Base-by-base conservation (phyloP, 2,888 invertebrate species). In the Anagyrus pseudococci region DNA sequence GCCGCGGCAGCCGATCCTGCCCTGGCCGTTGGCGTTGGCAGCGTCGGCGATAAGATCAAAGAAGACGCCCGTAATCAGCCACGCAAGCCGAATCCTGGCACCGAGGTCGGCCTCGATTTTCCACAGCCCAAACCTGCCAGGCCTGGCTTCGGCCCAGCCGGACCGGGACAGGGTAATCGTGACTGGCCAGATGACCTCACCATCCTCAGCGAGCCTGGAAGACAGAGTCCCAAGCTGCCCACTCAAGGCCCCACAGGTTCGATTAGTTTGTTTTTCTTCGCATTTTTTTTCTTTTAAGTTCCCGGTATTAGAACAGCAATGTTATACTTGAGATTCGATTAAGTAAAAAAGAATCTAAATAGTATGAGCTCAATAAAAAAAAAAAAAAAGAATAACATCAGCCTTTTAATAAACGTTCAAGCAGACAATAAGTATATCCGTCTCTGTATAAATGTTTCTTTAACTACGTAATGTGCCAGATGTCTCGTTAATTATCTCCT, bases 161-260 rank as follows among this genome's bases (percentile, higher is more conserved):
- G 55, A 10, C 69, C 59, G 44, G 72, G 70, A 4, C 72, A 74
- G 49, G 74, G 70, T 1, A 77, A 77, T 67, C 69, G 76, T 17
- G 75, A 79, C 13, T 80, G 76, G 75, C 76, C 78, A 1, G 73
- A 67, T 10, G 77, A 76, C 49, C 67, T 79, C 2, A 73, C 77
- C 8, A 78, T 79, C 2, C 76, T 75, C 48, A 75, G 76, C 4
- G 76, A 78, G 8, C 67, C 70, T 1, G 68, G 69, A 17, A 70
- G 64, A 54, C 71, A 63, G 54, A 62, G 70, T 2, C 73, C 75
- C 0, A 74, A 69, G 54, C 13, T 71, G 3, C 75, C 77, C 0
- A 43, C 48, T 20, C 70, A 72, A 49, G 73, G 72, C 29, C 77
- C 77, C 2, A 72, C 72, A 41, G 41, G 41, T 41, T 41, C 41